Base-by-base conservation (phyloP, 2,113 vertebrate genomes). In the Perca fluviatilis region DNA sequence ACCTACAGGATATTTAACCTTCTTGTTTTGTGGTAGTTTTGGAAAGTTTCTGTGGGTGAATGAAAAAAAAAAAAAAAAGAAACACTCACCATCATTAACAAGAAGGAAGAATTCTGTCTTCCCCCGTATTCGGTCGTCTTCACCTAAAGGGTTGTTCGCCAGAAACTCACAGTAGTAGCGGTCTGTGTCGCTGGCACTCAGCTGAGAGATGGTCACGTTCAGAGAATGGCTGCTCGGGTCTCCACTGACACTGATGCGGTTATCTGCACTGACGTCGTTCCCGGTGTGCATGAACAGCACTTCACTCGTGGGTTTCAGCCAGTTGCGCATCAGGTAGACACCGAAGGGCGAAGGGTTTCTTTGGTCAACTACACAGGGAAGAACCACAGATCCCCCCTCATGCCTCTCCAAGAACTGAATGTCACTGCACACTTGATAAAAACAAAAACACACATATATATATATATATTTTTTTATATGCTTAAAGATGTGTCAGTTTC, bases 81-180 rank as follows among this genome's bases (percentile, higher is more conserved):
- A 43, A 40, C 0, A 90, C 94, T 93, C 84, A 96, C 95, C 85
- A 5, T 46, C 21, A 2, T 23, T 40, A 3, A 95, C 92, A 0
- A 93, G 82, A 46, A 96, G 89, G 51, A 95, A 73, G 77, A 91
- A 93, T 0, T 93, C 87, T 0, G 62, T 84, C 23, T 11, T 69
- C 5, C 91, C 92, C 0, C 0, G 56, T 2, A 84, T 1, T 0
- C 0, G 21, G 0, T 12, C 2, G 19, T 93, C 89, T 1, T 1
- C 49, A 5, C 69, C 8, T 1, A 13, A 1, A 1, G 1, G 0
- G 0, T 8, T 74, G 0, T 3, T 3, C 7, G 89, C 53, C 0
- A 84, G 0, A 54, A 95, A 96, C 50, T 89, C 82, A 1, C 95
- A 96, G 86, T 13, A 2, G 91, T 95, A 96, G 13, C 79, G 58